phyloP scores from a whole-genome alignment of 2,888 invertebrate genomes.

The Cataglyphis cursor region DNA sequence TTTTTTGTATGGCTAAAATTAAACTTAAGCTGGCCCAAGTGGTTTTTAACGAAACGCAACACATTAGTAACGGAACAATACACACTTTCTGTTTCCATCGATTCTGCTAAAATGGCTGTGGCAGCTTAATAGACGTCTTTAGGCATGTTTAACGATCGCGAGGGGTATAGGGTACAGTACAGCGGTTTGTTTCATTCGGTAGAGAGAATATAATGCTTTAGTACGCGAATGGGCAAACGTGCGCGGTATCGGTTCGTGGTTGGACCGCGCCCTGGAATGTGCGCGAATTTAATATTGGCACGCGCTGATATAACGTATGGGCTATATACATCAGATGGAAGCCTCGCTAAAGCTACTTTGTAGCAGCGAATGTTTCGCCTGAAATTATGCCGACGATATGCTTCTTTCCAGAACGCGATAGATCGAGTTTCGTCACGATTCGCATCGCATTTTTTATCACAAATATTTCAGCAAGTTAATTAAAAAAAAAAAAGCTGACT shows the following conservation, averaged over 20 bases:
- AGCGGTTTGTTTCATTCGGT: constrained; percentile 27
- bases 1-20: background rate
- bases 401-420: background rate
- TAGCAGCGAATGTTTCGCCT: constrained; percentile 16
- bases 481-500: background rate
- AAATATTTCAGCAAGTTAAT: background rate
- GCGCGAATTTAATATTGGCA: constrained; percentile 58
- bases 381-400: constrained; percentile 30
- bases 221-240: constrained; percentile 29
- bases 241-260: constrained; percentile 34
- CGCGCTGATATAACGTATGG: constrained; percentile 45
- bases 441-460: background rate
- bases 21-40: background rate
- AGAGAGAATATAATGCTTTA: constrained; percentile 37
- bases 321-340: constrained; percentile 24
- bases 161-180: background rate
- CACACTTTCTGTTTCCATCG: background rate
- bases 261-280: constrained; percentile 48
- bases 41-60: background rate
- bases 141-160: background rate
- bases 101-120: background rate
- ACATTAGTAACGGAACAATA: background rate
- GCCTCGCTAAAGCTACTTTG: constrained; percentile 31
- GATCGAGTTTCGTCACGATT: background rate
- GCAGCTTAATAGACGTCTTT: constrained; percentile 16